Evolutionary conservation across 1,140 invertebrate species (phyloP), one percentile per base, ranked within the genome.

Genomic region (Drosophila baimaii): DNA sequence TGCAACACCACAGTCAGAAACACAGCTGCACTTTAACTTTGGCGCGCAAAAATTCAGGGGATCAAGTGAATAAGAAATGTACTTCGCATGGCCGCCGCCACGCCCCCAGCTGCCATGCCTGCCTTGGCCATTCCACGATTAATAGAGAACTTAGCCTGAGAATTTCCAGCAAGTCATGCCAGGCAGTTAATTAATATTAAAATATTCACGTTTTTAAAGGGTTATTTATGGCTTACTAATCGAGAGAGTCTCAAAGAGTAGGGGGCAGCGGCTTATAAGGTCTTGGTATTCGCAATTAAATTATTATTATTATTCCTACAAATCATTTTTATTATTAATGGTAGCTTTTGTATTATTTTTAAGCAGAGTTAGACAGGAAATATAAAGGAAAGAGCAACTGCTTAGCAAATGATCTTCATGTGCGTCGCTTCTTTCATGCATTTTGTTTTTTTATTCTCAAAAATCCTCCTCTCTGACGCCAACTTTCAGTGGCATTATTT

Each of bases 71-170:
- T 55, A 44, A 55, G 63, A 54, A 49, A 75, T 52, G 52, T 49
- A 73, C 57, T 75, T 73, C 43, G 63, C 58, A 68, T 71, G 70
- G 57, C 52, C 74, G 65, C 54, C 75, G 80, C 57, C 81, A 84
- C 77, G 76, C 80, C 80, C 62, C 54, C 63, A 9, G 27, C 37
- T 64, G 33, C 59, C 66, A 25, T n/a, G 12, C 12, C 21, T 21
- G n/a, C n/a, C 43, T 13, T 39, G 33, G 27, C 8, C 35, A 41
- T 52, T 66, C 61, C 39, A 41, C 37, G 64, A 41, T 66, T 62
- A 66, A 69, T 68, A 44, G 43, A 47, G 64, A 62, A 63, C 25
- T 49, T 17, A 21, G 19, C 15, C 19, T 23, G 29, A 23, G 46
- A 69, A 64, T 23, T 33, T 1, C 2, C 31, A 23, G 33, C 41